These are phyloP conservation scores for Chrysotoxum bicinctum DNA, from an alignment of 2,888 invertebrate genomes.

Conservation along the genomic window DNA sequence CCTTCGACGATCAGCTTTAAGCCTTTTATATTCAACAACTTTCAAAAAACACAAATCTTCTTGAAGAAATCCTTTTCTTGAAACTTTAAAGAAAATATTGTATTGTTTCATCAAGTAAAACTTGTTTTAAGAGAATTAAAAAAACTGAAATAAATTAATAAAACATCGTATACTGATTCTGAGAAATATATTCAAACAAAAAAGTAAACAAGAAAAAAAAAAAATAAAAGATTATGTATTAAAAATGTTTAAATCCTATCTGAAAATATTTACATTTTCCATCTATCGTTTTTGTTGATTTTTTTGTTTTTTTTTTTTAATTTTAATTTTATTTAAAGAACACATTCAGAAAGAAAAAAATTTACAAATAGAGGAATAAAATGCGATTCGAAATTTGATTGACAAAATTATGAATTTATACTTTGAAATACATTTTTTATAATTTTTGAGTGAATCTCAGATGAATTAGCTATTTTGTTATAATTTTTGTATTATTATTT, in stretches of 20 bases:
- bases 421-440: conserved; percentile 16
- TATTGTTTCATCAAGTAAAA: no score
- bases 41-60: not conserved
- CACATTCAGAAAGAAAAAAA: conserved; percentile 59
- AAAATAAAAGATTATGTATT: conserved; percentile 11
- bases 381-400: conserved; percentile 51
- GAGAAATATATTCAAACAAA: conserved; percentile 52
- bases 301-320: not conserved
- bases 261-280: conserved; percentile 50
- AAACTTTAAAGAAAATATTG: no score
- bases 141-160: not conserved
- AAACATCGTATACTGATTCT: conserved; percentile 43
- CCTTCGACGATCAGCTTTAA: not conserved
- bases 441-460: conserved; percentile 51
- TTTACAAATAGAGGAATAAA: conserved; percentile 60
- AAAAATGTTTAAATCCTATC: conserved; percentile 16
- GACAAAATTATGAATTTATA: conserved; percentile 50
- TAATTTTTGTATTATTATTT: conserved; percentile 28
- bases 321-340: conserved; percentile 18
- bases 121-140: not conserved
- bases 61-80: no score
- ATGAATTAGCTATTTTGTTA: conserved; percentile 43
- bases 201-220: conserved; percentile 28
- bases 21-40: not conserved
- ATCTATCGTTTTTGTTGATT: conserved; percentile 36